phyloP scores from a whole-genome alignment of 1,140 invertebrate species.

The Drosophila trapezifrons region DNA sequence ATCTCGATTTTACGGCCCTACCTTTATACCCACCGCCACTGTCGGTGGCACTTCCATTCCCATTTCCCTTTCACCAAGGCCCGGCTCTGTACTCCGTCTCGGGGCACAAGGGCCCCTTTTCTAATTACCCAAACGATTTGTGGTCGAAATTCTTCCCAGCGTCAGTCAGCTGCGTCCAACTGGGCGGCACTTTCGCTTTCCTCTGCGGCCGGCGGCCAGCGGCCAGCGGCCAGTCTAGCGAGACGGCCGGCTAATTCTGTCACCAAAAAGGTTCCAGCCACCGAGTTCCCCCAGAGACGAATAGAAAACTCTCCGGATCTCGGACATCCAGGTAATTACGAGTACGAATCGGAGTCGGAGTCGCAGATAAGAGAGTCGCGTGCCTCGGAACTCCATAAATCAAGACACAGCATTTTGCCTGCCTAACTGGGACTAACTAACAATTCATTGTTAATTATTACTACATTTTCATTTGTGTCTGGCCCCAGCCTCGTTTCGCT shows the following conservation, averaged over 20 bases:
- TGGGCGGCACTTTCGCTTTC: constrained; percentile 79
- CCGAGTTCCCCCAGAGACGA: constrained; percentile 48
- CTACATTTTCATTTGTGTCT: constrained; percentile 54
- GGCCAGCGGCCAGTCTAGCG: constrained; percentile 43
- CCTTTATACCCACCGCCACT: constrained; percentile 63
- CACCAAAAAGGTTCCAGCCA: constrained; percentile 56
- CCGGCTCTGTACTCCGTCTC: constrained; percentile 40
- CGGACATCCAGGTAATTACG: constrained; percentile 58
- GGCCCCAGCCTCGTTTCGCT: constrained; percentile 13
- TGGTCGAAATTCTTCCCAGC: constrained; percentile 82
- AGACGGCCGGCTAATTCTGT: constrained; percentile 68
- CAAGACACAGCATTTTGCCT: constrained; percentile 51
- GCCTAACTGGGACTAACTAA: constrained; percentile 49
- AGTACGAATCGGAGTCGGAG: constrained; percentile 1
- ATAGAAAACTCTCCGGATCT: constrained; percentile 56
- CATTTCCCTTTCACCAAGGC: constrained; percentile 79
- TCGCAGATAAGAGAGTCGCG: constrained; percentile 60
- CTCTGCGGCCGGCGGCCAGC: constrained; percentile 43
- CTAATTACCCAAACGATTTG: constrained; percentile 78
- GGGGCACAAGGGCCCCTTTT: constrained; percentile 63
- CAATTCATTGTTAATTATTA: constrained; percentile 62
- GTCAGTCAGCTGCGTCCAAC: constrained; percentile 77
- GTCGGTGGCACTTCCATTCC: constrained; percentile 32
- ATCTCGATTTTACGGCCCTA: constrained; percentile 57
- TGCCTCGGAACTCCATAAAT: constrained; percentile 57